A percentile compares a stretch with the other conserved stretches of the same genome.
Evolutionary conservation across 2,888 invertebrate species (phyloP).

Genomic region (Lissonota sp.): DNA sequence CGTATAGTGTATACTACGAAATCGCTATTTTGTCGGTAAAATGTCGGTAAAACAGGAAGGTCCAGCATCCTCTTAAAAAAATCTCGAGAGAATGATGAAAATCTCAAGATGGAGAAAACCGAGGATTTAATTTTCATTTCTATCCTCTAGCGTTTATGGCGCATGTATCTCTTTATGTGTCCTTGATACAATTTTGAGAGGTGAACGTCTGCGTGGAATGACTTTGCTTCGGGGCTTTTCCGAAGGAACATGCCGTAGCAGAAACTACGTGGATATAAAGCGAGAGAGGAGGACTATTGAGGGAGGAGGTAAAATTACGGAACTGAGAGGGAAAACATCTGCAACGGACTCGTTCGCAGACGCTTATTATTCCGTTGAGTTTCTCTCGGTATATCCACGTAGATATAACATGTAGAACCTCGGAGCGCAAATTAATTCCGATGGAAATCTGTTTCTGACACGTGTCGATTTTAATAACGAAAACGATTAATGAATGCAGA

Average conservation of each 20-base stretch:
- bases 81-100: neutral
- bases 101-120: constrained; percentile 6
- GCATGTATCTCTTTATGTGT: neutral
- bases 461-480: constrained; percentile 5
- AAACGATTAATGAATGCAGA: neutral
- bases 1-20: no score
- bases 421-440: constrained; percentile 10
- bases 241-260: neutral
- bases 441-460: constrained; percentile 1
- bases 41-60: no score
- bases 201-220: constrained; percentile 18
- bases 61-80: neutral
- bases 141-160: neutral
- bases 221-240: constrained; percentile 8
- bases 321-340: neutral
- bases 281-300: neutral
- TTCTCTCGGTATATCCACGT: constrained; percentile 4
- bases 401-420: neutral
- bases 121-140: constrained; percentile 10
- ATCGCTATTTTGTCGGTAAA: no score
- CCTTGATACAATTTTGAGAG: constrained; percentile 17
- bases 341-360: constrained; percentile 13
- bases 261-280: neutral
- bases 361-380: constrained; percentile 13
- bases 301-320: neutral